phyloP scores from a whole-genome alignment of 2,113 vertebrate genomes.

The Hemicordylus capensis region DNA sequence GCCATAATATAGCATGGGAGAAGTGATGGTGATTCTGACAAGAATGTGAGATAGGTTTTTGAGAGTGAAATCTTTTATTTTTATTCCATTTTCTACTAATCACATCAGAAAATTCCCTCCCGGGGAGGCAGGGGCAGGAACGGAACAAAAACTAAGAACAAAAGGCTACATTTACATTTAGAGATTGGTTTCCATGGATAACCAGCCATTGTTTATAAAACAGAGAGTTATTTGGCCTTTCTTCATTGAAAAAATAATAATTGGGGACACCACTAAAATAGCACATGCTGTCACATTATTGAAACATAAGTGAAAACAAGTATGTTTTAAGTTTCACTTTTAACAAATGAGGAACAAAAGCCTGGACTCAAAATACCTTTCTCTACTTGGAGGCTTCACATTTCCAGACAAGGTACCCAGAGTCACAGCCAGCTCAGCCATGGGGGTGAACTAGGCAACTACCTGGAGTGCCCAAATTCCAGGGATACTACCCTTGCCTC shows the following conservation, averaged over 20 bases:
- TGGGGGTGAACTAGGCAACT: too few relatives aligned
- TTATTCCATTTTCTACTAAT: neutral
- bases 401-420: neutral
- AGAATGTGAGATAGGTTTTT: neutral
- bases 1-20: conserved; percentile 50
- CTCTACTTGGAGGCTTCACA: neutral
- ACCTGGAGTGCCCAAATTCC: neutral
- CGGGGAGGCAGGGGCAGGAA: neutral
- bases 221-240: neutral
- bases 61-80: neutral
- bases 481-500: neutral
- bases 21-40: neutral
- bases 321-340: neutral
- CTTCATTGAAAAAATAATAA: neutral
- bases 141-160: neutral
- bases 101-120: neutral
- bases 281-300: neutral
- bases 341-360: neutral
- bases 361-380: neutral
- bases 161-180: neutral
- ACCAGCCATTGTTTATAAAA: conserved; percentile 1
- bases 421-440: neutral
- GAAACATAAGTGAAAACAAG: neutral
- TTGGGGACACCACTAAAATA: neutral
- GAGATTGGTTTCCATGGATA: conserved; percentile 2